Conservation (phyloP, 2,797 vertebrate genomes). For the Sebastiscus tertius region DNA sequence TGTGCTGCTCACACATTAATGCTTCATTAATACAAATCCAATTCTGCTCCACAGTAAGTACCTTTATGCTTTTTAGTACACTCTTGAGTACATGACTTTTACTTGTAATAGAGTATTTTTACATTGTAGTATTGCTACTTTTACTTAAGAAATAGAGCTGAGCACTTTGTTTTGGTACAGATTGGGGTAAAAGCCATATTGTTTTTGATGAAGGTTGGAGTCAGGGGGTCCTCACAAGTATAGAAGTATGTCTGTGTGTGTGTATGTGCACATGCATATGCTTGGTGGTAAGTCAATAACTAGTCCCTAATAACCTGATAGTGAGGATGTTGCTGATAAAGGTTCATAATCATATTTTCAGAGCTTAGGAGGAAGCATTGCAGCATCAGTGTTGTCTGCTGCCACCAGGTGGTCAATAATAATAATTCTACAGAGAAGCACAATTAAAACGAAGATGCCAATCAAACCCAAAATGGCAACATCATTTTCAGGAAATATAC, state of each 20-base stretch:
- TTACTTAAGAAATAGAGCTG: not conserved
- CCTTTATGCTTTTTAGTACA: not conserved
- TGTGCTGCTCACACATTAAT: not conserved
- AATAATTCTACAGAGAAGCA: constrained; percentile 22
- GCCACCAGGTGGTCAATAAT: constrained; percentile 62
- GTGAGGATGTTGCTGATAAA: not conserved
- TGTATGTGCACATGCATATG: not conserved
- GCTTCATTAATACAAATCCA: not conserved
- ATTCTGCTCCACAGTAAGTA: not conserved
- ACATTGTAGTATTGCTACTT: not conserved
- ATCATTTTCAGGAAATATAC: not conserved
- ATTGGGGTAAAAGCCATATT: not conserved
- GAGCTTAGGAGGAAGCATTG: not conserved
- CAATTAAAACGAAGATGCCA: not conserved
- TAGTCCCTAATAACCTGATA: not conserved
- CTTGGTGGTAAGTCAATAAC: not conserved
- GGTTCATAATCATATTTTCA: not conserved
- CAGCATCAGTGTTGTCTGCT: constrained; percentile 59
- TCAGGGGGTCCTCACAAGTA: not conserved
- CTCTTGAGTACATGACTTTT: not conserved
- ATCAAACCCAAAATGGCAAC: not conserved
- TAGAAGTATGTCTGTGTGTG: not conserved
- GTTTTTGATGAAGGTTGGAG: not conserved
- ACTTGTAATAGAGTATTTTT: not conserved
- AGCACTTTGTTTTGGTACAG: not conserved